Evolutionary conservation across 1,140 invertebrate genomes (phyloP), one percentile per base, ranked within the genome.

Genomic region (Psix sp.): DNA sequence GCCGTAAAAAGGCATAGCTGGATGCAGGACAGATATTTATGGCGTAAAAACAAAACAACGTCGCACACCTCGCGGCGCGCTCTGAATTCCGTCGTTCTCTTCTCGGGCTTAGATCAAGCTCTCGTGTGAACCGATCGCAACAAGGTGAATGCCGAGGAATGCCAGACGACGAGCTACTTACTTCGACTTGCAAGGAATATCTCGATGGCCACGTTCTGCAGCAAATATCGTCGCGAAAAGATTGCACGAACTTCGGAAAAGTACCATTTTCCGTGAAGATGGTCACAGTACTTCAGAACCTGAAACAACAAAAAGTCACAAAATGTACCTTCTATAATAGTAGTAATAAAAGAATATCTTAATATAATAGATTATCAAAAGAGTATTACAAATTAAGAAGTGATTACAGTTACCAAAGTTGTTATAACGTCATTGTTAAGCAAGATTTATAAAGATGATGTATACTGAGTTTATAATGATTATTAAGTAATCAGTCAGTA

Each of bases 231-330:
- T 4, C 98, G 90, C 1, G 97, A 96, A 88, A 99, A 99, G 76
- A 99, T 98, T 24, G 98, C 98, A 11, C 98, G 92, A 40, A 99
- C 96, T 88, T 99, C 98, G 49, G 95, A 96, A 88, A 99, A 99
- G 88, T 98, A 97, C 98, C 98, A 99, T 89, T 99, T 98, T 72
- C 97, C 97, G 86, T 99, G 98, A 2, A 99, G 89, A 85, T 98
- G 95, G 83, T 99, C 97, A 83, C 97, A 98, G 86, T 99, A 99
- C 80, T 96, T 96, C 57, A 99, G 86, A 17, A 98, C 94, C 95
- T 97, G 90, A 9, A 89, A 90, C 77, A 79, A 48, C 77, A 38
- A 52, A 62, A 39, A 15, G 18, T 18, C 3, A 13, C 5, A 24
- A n/a, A n/a, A n/a, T n/a, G n/a, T n/a, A n/a, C n/a, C n/a, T n/a